These are phyloP conservation scores for Neotoxoptera formosana DNA, from an alignment of 1,140 invertebrate species.

Conservation along the genomic window DNA sequence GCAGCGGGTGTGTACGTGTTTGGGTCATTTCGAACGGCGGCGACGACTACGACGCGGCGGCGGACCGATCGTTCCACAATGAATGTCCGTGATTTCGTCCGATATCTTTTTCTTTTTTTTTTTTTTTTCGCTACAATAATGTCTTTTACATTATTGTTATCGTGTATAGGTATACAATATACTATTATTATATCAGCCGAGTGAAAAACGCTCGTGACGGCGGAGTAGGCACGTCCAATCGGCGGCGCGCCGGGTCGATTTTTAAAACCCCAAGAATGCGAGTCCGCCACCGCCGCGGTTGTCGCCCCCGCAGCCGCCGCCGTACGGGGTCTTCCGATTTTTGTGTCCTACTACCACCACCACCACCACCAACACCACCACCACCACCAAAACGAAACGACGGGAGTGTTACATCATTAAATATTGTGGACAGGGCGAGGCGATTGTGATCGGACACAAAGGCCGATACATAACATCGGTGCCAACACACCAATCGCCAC, in stretches of 20 bases:
- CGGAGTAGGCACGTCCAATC: neutral
- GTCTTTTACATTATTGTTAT: neutral
- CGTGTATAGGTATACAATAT: neutral
- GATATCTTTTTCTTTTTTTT: neutral
- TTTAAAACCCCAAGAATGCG: constrained; percentile 28
- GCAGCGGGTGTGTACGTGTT: constrained; percentile 41
- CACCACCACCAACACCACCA: too few relatives aligned
- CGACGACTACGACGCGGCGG: neutral
- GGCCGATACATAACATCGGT: neutral
- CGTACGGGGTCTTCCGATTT: constrained; percentile 19
- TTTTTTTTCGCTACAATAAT: neutral
- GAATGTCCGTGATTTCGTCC: neutral
- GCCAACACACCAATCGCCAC: neutral
- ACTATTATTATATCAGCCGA: neutral
- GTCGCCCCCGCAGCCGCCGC: neutral
- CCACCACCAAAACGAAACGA: neutral
- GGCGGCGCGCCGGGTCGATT: constrained; percentile 3
- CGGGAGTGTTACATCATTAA: neutral
- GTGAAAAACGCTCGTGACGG: neutral
- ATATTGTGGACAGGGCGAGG: neutral
- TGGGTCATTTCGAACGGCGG: constrained; percentile 1
- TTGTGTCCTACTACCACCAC: neutral
- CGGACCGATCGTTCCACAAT: neutral
- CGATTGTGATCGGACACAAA: neutral
- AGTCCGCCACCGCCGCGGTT: neutral